Conservation (phyloP, 2,797 vertebrate species). For the Onychomys leucogaster region DNA sequence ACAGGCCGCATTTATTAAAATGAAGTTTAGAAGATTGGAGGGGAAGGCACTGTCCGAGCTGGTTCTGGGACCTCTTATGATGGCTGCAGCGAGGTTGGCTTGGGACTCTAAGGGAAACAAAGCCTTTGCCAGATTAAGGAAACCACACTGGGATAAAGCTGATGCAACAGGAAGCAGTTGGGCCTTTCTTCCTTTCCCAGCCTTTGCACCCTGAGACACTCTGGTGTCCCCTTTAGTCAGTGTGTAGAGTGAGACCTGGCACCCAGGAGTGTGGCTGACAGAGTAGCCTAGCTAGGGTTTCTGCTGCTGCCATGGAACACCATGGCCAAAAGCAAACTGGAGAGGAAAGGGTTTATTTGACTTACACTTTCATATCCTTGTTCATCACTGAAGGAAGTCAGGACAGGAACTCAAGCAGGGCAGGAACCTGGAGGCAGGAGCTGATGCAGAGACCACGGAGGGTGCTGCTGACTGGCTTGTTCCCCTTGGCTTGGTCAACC, state of each 20-base stretch:
- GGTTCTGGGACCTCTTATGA: not conserved
- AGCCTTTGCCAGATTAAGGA: not conserved
- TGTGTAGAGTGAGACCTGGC: not conserved
- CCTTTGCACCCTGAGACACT: too few relatives aligned
- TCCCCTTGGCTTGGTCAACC: too few relatives aligned
- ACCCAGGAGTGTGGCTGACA: not conserved
- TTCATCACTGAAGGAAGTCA: not conserved
- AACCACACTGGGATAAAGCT: not conserved
- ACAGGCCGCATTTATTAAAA: not conserved
- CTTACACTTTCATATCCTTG: not conserved
- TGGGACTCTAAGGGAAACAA: not conserved
- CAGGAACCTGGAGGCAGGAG: not conserved
- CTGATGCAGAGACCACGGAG: not conserved
- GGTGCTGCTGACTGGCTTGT: too few relatives aligned
- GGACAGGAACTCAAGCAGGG: not conserved
- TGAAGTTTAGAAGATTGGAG: not conserved
- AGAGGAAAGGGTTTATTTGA: not conserved
- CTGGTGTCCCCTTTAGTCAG: too few relatives aligned
- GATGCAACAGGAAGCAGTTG: not conserved
- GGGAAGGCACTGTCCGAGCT: not conserved
- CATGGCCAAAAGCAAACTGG: not conserved
- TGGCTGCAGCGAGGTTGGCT: not conserved
- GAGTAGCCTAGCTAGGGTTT: not conserved
- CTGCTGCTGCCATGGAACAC: not conserved
- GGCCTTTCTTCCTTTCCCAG: not conserved